Evolutionary conservation across 2,797 vertebrate species (phyloP), one percentile per base, ranked within the genome.

Genomic region (Eremophila alpestris): DNA sequence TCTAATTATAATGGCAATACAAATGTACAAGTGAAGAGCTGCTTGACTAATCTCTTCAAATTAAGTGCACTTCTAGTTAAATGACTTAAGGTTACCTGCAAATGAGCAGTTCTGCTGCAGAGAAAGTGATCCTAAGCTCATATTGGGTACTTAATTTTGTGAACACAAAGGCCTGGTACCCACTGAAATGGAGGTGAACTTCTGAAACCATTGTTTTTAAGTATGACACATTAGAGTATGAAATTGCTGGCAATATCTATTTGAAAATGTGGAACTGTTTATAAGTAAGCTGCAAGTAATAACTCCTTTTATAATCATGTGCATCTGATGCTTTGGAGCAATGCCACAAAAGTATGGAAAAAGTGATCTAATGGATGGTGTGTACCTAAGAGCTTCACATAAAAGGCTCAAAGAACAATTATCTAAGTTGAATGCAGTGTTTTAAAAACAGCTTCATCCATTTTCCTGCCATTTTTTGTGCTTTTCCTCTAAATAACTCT

Each of bases 1-100:
- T 91, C 69, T 95, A 96, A 96, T 97, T 97, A 93, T 84, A 76
- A 52, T 48, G 55, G 68, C 74, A 95, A 95, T 94, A 94, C 71
- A 96, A 92, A 90, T 45, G 64, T 94, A 54, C n/a, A 74, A 95
- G 83, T 90, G 71, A 84, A 94, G 94, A 97, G 91, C 80, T 94
- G 76, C 94, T 93, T 85, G 92, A 97, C 81, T 86, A 91, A 93
- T 95, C 93, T 95, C 95, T 95, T 96, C 90, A 94, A 96, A 97
- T 97, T 97, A 97, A 97, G 93, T 89, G 93, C 88, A 94, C 96
- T 97, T 96, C 76, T 93, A 43, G 65, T 92, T 94, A 95, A 95
- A 95, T 95, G 85, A 92, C 62, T 96, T 91, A 91, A 93, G 96
- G 93, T 96, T 96, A 96, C 91, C 87, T 96, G 79, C 76, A 92